Evolutionary conservation across 2,113 vertebrate genomes (phyloP), one percentile per base, ranked within the genome.

Genomic region (Motacilla alba): DNA sequence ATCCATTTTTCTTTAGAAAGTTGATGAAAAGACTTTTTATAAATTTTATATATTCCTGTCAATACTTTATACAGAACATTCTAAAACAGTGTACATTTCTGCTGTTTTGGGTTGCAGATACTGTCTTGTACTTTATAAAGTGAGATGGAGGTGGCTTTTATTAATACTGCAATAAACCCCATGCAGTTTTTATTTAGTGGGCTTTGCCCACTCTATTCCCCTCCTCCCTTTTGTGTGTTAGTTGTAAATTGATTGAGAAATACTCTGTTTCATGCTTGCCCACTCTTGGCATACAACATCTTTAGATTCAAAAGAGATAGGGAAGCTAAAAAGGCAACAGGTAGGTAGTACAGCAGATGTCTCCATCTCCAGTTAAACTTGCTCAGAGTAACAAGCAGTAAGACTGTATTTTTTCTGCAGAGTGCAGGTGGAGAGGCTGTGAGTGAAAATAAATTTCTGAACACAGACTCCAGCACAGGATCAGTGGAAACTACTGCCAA

Each of bases 381-480:
- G 46, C 47, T 83, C 28, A 33, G 52, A 83, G 78, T 69, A 84
- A 80, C 58, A 81, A 93, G 33, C 60, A 86, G 8, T 94, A 56
- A 86, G 20, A 50, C 11, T 83, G 15, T 87, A 2, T 58, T 91
- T 46, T 95, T 63, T 95, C 85, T 93, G 73, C 88, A 98, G 98
- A 91, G 88, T 88, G 77, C 96, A 83, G 55, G 90, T 92, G 78
- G 97, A 94, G 99, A 99, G 69, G 75, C 87, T 8, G 78, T 97
- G 88, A 94, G 79, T 83, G 99, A 99, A 83, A 98, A 97, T 86
- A 99, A 99, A 96, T 68, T 97, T 63, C 90, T 97, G 63, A 79
- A 95, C n/a, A 95, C 91, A 35, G 99, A 99, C 64, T 95, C 96
- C 35, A 94, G 95, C 89, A 92, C 97, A 23, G 95, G 96, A 55